A percentile compares a stretch with the other conserved stretches of the same genome.
These are phyloP conservation scores for Apamea anceps DNA, from an alignment of 2,888 invertebrate genomes.

Conservation along the genomic window DNA sequence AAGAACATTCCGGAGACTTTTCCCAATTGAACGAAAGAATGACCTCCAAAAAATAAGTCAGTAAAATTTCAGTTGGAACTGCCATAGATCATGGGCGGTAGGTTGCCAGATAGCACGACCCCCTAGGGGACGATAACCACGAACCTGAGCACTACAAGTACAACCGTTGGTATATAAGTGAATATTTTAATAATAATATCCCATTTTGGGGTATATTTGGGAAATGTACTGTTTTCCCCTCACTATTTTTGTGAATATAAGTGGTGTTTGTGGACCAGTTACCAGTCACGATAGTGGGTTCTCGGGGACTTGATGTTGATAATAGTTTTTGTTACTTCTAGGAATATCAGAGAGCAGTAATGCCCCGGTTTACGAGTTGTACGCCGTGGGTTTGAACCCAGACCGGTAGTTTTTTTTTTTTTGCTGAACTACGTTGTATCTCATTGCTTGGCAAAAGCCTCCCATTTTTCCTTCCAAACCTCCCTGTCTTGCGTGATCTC, in stretches of 20 bases:
- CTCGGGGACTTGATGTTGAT: not conserved
- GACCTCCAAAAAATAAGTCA: slow-evolving; percentile 23
- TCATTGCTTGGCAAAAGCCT: too few species aligned
- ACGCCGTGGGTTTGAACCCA: too few species aligned
- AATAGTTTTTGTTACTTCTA: not conserved
- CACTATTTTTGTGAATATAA: slow-evolving; percentile 14
- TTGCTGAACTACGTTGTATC: too few species aligned
- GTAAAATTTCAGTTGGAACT: slow-evolving; percentile 39
- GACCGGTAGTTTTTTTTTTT: too few species aligned
- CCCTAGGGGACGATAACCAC: slow-evolving; percentile 58
- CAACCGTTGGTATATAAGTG: slow-evolving; percentile 48
- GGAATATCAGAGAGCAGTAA: too few species aligned
- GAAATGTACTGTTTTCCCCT: slow-evolving; percentile 19
- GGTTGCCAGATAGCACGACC: slow-evolving; percentile 47
- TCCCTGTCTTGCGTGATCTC: too few species aligned
- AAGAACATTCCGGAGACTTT: not conserved
- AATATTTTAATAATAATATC: slow-evolving; percentile 61
- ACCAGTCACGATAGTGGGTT: not conserved
- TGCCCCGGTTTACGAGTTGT: too few species aligned
- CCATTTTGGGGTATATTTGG: slow-evolving; percentile 32
- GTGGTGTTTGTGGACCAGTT: slow-evolving; percentile 5
- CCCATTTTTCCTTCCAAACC: too few species aligned
- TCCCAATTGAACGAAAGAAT: not conserved
- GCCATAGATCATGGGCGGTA: slow-evolving; percentile 57
- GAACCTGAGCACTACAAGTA: slow-evolving; percentile 43